Evolutionary conservation across 2,888 invertebrate species (phyloP), one percentile per base, ranked within the genome.

Genomic region (Hoplodrina blanda): DNA sequence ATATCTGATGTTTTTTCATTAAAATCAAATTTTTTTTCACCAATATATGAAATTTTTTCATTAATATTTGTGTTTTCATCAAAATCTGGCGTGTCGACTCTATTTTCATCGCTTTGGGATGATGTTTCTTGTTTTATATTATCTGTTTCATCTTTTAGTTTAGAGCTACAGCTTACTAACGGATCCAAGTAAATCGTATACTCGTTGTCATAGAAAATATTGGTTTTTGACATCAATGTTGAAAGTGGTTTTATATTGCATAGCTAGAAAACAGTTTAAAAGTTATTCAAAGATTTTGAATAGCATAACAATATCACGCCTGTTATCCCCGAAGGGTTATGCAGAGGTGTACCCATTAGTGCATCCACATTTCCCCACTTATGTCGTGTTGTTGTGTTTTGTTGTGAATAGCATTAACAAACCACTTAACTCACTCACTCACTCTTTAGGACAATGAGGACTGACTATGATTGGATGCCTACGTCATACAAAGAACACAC

Each of bases 161-260:
- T n/a, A 0, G 6, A 25, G 1, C 61, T 50, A 44, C 15, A 37
- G 44, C 50, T 61, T 0, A 30, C 54, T 49, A 82, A 10, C 1
- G 83, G 78, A 41, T 82, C 82, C 0, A 15, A 49, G 6, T n/a
- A 52, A 13, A 19, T 71, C 0, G 11, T 65, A 30, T 59, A 77
- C 4, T 78, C 33, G 7, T 72, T 59, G 49, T 84, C 74, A 37
- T 63, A 75, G 0, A 30, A 62, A 6, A 6, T 49, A n/a, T 71
- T 77, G 17, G 20, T 60, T 66, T 52, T 59, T 13, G 54, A 33
- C 53, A 49, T 61, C 10, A 82, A 25, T 19, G 54, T 53, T 73
- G 65, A 25, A 82, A 76, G 6, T 1, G 77, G 20, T 83, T 87
- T 15, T 72, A 72, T 33, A 73, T 64, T 74, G 62, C 59, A 2